Evolutionary conservation across 2,113 vertebrate species (phyloP), one percentile per base, ranked within the genome.

Genomic region (Anarhynchus alexandrinus): DNA sequence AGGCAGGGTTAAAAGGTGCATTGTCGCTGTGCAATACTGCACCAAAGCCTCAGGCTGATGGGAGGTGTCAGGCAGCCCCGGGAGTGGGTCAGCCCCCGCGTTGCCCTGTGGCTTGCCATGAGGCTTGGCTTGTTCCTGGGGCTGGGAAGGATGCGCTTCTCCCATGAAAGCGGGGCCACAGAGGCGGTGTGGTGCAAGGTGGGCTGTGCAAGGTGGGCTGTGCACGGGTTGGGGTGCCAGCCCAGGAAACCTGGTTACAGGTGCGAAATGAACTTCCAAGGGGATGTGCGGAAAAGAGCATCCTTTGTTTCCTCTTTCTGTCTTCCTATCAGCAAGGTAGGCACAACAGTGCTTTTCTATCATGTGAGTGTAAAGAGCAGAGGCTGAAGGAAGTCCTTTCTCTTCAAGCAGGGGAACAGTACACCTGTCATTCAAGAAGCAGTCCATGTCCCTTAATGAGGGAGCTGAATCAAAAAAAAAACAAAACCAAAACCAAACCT

Each of bases 161-260:
- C 1, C 0, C 18, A 7, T 3, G 6, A 51, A 38, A 61, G 21
- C 15, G n/a, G 30, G 25, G 10, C 10, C 2, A 1, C 45, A 78
- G 25, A 11, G 34, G 51, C 0, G 2, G 15, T 1, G 2, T 23
- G 34, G 26, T 65, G 16, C 0, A 7, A 57, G 11, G 27, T 21
- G n/a, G 45, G 14, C 40, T 42, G 26, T 65, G 15, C 1, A 6
- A 57, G 12, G 26, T 18, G n/a, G 45, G 14, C 34, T 71, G 25
- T 45, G 21, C 29, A n/a, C 52, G 11, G 8, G 5, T 2, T 72
- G 52, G 12, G 57, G 4, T 0, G 0, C 7, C 1, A 2, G 38
- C 47, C 26, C 47, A 14, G 26, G 49, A 67, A 17, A 61, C 26
- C 6, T 86, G 12, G 6, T 6, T 57, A 42, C 18, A 72, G 27